Base-by-base conservation (phyloP, 1,140 invertebrate genomes). In the Macrosteles quadrilineatus region DNA sequence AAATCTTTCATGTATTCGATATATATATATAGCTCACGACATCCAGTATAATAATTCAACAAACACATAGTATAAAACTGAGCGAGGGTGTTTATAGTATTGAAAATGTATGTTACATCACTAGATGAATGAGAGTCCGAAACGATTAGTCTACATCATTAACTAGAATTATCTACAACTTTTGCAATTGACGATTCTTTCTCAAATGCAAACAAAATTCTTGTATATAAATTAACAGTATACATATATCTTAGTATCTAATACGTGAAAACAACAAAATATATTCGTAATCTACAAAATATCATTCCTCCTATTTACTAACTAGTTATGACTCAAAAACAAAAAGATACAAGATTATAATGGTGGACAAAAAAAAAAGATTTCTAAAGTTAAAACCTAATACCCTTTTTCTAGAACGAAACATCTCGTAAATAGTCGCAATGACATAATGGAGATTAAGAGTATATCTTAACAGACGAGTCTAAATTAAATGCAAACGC, bases 61-160 rank as follows among this genome's bases (percentile, higher is more conserved):
- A 64, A 64, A 64, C 59, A 64, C 59, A 64, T 29, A 64, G 59
- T 64, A 64, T 19, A 64, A 64, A 64, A 64, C 59, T 64, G 59
- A 64, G 59, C 59, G 59, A 30, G 59, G 59, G 59, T 64, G 14
- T 64, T 50, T 50, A 50, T 50, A 50, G 47, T 50, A 50, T 50
- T 50, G 47, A 50, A 50, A 50, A 50, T 50, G 47, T 50, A 50
- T 23, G n/a, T 50, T 50, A 50, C 17, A 36, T 19, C 47, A 23
- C 47, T 50, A 50, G 47, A 50, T 50, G 47, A 50, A 50, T 50
- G 47, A 50, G 17, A n/a, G 21, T 23, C 17, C 17, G 17, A 23
- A 19, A 50, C 17, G 17, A 23, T 19, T 50, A 23, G n/a, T 19
- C 47, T 23, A 19, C 4, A 4, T 50, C 21, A n/a, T 19, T 50